Evolutionary conservation across 2,888 invertebrate genomes (phyloP).

Genomic region (Ormyrus pomaceus): DNA sequence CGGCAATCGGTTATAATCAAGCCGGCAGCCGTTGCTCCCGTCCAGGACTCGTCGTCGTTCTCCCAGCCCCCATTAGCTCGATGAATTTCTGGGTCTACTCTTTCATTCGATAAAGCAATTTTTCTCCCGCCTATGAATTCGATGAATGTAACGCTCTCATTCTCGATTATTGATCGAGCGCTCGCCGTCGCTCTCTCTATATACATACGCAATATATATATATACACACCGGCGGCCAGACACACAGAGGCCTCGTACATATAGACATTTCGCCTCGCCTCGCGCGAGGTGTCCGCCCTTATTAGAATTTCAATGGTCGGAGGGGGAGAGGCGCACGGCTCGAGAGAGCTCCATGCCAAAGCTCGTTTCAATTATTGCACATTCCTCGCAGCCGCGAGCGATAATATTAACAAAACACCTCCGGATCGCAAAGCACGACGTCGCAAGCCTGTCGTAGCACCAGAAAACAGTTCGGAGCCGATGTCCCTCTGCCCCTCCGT

Average conservation of each 20-base stretch:
- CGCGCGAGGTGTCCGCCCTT: not conserved
- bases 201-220: not conserved
- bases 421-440: not conserved
- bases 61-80: slow-evolving; percentile 14
- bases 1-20: not conserved
- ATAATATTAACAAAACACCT: slow-evolving; percentile 9
- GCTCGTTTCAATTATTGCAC: slow-evolving; percentile 47
- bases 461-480: not conserved
- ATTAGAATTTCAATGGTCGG: slow-evolving; percentile 23
- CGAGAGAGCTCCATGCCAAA: not conserved
- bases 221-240: not conserved
- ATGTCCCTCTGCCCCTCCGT: not conserved
- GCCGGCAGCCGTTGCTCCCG: slow-evolving; percentile 14
- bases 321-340: not conserved
- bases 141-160: slow-evolving; percentile 51
- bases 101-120: slow-evolving; percentile 43
- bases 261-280: not conserved
- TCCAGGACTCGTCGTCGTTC: not conserved
- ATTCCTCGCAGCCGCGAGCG: not conserved
- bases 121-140: slow-evolving; percentile 27
- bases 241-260: not conserved
- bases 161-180: slow-evolving; percentile 55
- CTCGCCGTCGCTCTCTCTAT: not conserved
- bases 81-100: slow-evolving; percentile 35
- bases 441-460: slow-evolving; percentile 6